phyloP scores from a whole-genome alignment of 23 tunicate genomes.

The Trididemnum miniatum region DNA sequence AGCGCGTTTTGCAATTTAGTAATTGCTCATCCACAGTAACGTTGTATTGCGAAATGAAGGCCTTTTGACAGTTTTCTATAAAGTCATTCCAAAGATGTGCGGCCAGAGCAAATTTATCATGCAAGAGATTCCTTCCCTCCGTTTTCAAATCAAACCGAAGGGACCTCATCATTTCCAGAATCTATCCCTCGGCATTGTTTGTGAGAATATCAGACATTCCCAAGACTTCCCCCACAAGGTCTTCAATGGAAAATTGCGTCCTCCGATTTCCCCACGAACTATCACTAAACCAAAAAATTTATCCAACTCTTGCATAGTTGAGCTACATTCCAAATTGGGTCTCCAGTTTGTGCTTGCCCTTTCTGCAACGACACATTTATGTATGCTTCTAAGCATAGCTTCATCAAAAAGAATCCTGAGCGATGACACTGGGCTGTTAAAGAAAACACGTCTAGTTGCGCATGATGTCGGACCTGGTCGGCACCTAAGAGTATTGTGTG shows the following conservation, averaged over 20 bases:
- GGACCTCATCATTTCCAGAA: constrained; percentile 6
- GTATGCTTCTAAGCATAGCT: too few species aligned
- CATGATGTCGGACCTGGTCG: too few species aligned
- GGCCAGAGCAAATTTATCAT: too few species aligned
- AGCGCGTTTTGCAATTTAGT: constrained; percentile 3
- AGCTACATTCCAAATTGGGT: background rate
- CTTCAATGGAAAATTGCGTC: background rate
- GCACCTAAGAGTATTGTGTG: too few species aligned
- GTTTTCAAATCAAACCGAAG: constrained; percentile 4
- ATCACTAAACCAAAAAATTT: constrained; percentile 10
- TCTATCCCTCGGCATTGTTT: constrained; percentile 19
- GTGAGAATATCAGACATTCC: constrained; percentile 15
- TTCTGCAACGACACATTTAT: constrained; percentile 16
- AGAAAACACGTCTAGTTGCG: background rate
- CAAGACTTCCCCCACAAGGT: constrained; percentile 7
- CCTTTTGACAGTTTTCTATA: constrained; percentile 10
- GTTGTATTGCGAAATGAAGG: background rate
- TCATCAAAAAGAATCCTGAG: constrained; percentile 4
- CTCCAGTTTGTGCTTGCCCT: constrained; percentile 4
- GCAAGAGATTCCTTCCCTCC: constrained; percentile 3
- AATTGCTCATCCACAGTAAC: constrained; percentile 4
- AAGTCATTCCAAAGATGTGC: too few species aligned
- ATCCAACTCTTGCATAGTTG: background rate
- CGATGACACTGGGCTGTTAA: constrained; percentile 4
- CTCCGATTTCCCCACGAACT: background rate